A percentile compares a stretch with the other conserved stretches of the same genome.
These are phyloP conservation scores for Cerastoderma edule DNA, from an alignment of 2,888 invertebrate species.

Conservation along the genomic window DNA sequence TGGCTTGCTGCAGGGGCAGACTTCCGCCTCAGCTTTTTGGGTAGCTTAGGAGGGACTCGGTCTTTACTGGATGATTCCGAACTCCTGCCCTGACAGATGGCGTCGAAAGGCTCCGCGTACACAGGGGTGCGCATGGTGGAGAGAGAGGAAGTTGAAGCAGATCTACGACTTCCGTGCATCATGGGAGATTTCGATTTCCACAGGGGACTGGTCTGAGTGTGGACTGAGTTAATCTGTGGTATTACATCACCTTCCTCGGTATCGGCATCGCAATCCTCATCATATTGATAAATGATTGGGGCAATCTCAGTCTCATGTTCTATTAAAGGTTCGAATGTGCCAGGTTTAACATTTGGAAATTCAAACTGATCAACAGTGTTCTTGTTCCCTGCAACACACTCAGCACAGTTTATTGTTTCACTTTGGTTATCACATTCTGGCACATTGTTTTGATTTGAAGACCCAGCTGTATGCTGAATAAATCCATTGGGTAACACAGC, in stretches of 20 bases:
- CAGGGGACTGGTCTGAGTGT: slow-evolving; percentile 66
- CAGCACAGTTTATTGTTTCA: background rate
- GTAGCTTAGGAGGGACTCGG: slow-evolving; percentile 51
- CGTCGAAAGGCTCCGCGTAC: slow-evolving; percentile 85
- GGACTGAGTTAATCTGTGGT: slow-evolving; percentile 45
- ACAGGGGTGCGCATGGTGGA: slow-evolving; percentile 75
- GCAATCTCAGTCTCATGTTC: slow-evolving; percentile 54
- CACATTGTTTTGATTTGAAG: background rate
- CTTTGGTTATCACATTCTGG: background rate
- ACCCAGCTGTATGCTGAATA: background rate
- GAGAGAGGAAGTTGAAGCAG: slow-evolving; percentile 61
- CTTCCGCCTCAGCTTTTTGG: slow-evolving; percentile 65
- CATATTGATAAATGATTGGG: slow-evolving; percentile 41
- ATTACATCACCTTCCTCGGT: slow-evolving; percentile 33
- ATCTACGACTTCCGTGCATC: slow-evolving; percentile 53
- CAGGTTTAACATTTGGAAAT: slow-evolving; percentile 10
- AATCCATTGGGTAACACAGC: background rate
- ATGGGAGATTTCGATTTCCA: slow-evolving; percentile 62
- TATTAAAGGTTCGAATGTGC: slow-evolving; percentile 33
- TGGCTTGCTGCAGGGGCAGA: slow-evolving; percentile 69
- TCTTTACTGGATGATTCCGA: slow-evolving; percentile 31
- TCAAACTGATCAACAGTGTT: too few relatives aligned
- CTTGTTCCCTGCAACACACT: too few relatives aligned
- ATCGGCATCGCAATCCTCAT: slow-evolving; percentile 49
- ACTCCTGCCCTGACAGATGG: slow-evolving; percentile 66